Conservation (phyloP, 2,797 vertebrate species). For the Coregonus ussuriensis region DNA sequence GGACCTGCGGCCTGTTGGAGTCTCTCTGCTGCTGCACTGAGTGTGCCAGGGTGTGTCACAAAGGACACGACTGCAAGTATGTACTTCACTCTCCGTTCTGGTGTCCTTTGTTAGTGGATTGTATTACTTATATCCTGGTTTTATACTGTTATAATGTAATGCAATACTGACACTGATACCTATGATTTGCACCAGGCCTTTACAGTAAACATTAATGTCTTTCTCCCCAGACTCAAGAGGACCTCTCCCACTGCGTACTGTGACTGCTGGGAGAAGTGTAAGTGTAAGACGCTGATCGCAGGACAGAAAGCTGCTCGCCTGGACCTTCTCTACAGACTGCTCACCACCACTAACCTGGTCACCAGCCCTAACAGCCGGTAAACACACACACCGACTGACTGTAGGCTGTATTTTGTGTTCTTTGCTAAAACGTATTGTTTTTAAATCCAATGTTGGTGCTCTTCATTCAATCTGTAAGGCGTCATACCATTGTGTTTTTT, state of each 20-base stretch:
- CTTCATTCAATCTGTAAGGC: not conserved
- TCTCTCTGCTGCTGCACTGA: slow-evolving; percentile 99
- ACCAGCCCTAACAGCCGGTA: slow-evolving; percentile 98
- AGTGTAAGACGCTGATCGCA: slow-evolving; percentile 97
- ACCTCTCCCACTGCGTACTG: slow-evolving; percentile 98
- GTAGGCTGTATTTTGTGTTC: not conserved
- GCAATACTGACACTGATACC: not conserved
- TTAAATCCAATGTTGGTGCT: no score
- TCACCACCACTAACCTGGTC: slow-evolving; percentile 96
- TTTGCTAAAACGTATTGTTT: not conserved
- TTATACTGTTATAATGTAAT: not conserved
- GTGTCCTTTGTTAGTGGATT: not conserved
- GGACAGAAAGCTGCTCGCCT: slow-evolving; percentile 97
- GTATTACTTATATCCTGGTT: not conserved
- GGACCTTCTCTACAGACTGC: slow-evolving; percentile 93
- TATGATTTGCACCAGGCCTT: not conserved
- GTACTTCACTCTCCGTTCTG: slow-evolving; percentile 51
- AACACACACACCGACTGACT: not conserved
- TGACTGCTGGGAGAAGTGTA: slow-evolving; percentile 99
- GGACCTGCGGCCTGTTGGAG: slow-evolving; percentile 95
- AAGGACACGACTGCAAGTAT: slow-evolving; percentile 99
- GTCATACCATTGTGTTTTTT: not conserved
- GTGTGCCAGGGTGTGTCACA: slow-evolving; percentile 97
- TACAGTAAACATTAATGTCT: not conserved
- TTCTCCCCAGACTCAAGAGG: slow-evolving; percentile 86